Base-by-base conservation (phyloP, 2,888 invertebrate genomes). In the Mycalesis mineus region DNA sequence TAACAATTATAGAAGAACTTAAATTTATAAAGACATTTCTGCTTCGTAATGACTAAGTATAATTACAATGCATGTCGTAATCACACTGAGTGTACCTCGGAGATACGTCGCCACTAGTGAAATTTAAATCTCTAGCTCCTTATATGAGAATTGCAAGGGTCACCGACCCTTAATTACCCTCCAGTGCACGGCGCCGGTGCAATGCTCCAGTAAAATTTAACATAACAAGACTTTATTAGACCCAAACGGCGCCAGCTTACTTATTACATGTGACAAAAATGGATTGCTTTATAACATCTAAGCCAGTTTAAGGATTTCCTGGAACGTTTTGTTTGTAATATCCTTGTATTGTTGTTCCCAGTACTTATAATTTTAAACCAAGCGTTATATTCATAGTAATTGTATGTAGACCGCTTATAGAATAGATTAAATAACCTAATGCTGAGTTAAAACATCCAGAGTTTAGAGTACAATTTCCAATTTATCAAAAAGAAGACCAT, bases 171-270 rank as follows among this genome's bases (percentile, higher is more conserved):
- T 87, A 88, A 88, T 88, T 88, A 88, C 81, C 78, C 79, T 71
- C 75, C 74, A 75, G 73, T 72, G 75, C 78, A 79, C 79, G 76
- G 77, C 74, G 75, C 77, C 77, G 77, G 86, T 82, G 85, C 88
- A 88, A 83, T 85, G 86, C 82, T 84, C 88, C 84, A 86, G 85
- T 88, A 85, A 86, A 87, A 82, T 86, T 86, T 80, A 81, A 83
- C 78, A 85, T 84, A 87, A 88, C 84, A 80, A 84, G 82, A 73
- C 79, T 84, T 86, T 86, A 88, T 87, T 87, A 78, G 82, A 77
- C 75, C 77, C 74, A 73, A 77, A 72, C 74, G 72, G 71, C 72
- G 64, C 64, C 66, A 61, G 59, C 61, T 63, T 68, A 66, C 63
- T 65, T 59, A 62, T 53, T 58, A 47, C 55, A 64, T 65, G 57